Conservation (phyloP, 2,797 vertebrate species). For the Pangasius djambal region DNA sequence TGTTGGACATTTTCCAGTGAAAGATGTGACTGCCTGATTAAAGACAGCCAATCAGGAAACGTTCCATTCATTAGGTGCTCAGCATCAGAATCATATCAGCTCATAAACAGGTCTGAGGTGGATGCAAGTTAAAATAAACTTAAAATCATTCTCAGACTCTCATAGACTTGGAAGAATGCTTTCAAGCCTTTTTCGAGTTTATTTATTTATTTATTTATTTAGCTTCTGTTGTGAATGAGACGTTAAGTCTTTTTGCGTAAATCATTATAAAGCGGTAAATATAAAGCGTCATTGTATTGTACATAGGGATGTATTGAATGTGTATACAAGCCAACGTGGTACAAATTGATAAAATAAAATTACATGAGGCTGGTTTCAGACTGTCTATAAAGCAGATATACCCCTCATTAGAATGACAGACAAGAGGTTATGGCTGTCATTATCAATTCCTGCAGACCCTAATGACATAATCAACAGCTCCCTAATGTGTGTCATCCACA, state of each 20-base stretch:
- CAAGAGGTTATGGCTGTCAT: background rate
- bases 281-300: background rate
- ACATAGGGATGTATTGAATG: background rate
- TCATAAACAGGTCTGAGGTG: background rate
- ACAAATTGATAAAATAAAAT: background rate
- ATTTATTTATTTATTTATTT: background rate
- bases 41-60: background rate
- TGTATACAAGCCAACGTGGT: background rate
- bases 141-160: background rate
- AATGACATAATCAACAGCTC: constrained; percentile 14
- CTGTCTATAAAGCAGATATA: background rate
- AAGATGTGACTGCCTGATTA: background rate
- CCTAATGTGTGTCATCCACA: constrained; percentile 22
- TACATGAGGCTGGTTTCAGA: background rate
- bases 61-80: background rate
- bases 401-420: constrained; percentile 10
- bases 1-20: background rate
- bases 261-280: background rate
- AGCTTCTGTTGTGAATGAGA: background rate
- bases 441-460: constrained; percentile 26
- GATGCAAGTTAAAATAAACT: background rate
- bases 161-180: background rate
- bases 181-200: background rate
- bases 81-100: background rate
- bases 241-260: background rate